Evolutionary conservation across 1,140 invertebrate species (phyloP).

Genomic region (Drosophila ambigua): DNA sequence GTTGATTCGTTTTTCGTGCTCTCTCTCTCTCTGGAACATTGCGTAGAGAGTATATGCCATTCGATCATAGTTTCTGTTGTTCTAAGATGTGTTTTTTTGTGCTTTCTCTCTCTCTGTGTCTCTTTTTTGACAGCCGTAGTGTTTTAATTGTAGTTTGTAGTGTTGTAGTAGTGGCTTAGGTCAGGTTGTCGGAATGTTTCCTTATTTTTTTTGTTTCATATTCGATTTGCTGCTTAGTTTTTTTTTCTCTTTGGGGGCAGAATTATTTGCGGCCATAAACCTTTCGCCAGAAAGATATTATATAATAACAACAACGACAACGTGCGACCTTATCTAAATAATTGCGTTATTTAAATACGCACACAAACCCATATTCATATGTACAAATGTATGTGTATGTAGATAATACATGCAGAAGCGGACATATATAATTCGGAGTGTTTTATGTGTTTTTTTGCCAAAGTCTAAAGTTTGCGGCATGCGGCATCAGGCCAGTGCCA

Average conservation of each 20-base stretch:
- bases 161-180: conserved; percentile 67
- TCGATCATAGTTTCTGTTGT: conserved; percentile 9
- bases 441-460: too few species aligned
- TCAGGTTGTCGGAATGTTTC: conserved; percentile 64
- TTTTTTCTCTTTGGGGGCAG: conserved; percentile 9
- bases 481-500: neutral
- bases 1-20: too few species aligned
- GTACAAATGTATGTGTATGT: neutral
- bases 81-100: conserved; percentile 1
- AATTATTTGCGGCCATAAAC: conserved; percentile 72
- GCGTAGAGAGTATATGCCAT: neutral
- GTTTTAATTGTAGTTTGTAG: conserved; percentile 17
- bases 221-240: conserved; percentile 6
- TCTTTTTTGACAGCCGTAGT: conserved; percentile 26
- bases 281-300: conserved; percentile 48
- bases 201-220: conserved; percentile 5
- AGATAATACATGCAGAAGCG: too few species aligned
- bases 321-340: conserved; percentile 59
- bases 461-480: conserved; percentile 9
- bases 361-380: neutral
- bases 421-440: too few species aligned
- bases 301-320: conserved; percentile 35
- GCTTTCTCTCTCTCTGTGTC: neutral
- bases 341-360: conserved; percentile 45
- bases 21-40: too few species aligned